These are phyloP conservation scores for Echinometra lucunter DNA, from an alignment of 53 echinoderm and acorn worm species.

Conservation along the genomic window DNA sequence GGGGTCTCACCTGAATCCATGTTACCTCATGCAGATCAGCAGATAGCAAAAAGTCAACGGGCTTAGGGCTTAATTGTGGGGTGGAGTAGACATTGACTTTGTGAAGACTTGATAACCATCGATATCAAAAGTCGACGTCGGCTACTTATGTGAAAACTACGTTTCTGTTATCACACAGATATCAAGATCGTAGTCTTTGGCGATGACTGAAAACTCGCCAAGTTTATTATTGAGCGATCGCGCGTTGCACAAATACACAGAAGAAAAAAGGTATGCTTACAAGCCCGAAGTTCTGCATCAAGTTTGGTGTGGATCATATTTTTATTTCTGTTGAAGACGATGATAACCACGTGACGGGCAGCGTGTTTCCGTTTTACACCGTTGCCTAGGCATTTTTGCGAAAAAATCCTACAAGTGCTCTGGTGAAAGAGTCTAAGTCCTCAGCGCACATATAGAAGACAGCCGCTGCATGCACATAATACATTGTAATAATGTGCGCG, in stretches of 20 bases:
- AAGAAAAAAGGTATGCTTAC: neutral
- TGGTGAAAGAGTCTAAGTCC: no score
- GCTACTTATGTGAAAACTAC: conserved; percentile 58
- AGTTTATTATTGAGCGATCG: conserved; percentile 45
- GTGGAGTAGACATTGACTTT: conserved; percentile 68
- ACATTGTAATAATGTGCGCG: no score
- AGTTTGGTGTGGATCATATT: no score
- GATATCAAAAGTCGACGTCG: conserved; percentile 36
- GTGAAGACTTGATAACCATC: conserved; percentile 71
- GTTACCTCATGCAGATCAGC: neutral
- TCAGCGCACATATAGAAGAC: no score
- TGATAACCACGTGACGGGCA: no score
- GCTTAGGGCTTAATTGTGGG: neutral
- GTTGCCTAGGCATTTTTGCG: no score
- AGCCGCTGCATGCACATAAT: no score
- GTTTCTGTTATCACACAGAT: conserved; percentile 70
- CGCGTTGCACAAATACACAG: neutral
- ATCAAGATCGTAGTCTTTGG: neutral
- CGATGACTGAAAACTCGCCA: neutral
- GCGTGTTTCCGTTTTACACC: no score
- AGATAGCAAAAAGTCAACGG: conserved; percentile 50
- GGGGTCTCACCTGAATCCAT: conserved; percentile 68
- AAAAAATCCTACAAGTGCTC: no score
- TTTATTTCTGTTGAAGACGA: no score
- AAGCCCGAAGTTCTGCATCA: no score